These are phyloP conservation scores for Tribolium castaneum DNA, from an alignment of 1,140 invertebrate species.

Conservation along the genomic window DNA sequence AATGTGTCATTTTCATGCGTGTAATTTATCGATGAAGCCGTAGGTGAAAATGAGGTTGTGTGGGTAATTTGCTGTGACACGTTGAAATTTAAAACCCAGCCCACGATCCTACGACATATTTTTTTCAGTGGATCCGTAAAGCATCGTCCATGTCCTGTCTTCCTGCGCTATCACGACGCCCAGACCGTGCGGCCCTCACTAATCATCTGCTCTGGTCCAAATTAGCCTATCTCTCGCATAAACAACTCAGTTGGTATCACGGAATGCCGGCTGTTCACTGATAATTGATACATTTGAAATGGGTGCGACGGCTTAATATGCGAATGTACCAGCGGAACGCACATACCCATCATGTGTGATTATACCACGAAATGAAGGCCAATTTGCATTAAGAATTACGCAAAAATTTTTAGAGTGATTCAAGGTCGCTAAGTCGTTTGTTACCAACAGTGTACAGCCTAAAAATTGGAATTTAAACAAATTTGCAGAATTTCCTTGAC, in stretches of 20 bases:
- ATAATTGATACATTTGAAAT: slow-evolving; percentile 57
- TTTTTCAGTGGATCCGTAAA: slow-evolving; percentile 16
- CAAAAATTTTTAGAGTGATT: no score
- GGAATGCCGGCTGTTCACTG: slow-evolving; percentile 53
- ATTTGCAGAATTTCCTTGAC: neutral
- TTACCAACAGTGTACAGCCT: no score
- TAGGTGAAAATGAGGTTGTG: slow-evolving; percentile 21
- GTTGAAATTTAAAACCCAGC: slow-evolving; percentile 21
- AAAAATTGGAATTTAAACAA: no score
- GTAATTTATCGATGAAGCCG: slow-evolving; percentile 20
- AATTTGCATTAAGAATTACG: no score
- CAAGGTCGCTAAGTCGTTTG: no score
- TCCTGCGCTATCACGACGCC: slow-evolving; percentile 25
- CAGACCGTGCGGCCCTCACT: slow-evolving; percentile 44
- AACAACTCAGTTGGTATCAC: slow-evolving; percentile 57
- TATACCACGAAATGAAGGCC: neutral
- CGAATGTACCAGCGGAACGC: slow-evolving; percentile 33
- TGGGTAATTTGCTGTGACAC: neutral
- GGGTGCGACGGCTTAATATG: slow-evolving; percentile 45
- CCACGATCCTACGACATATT: slow-evolving; percentile 8
- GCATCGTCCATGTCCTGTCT: slow-evolving; percentile 32
- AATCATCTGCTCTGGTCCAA: slow-evolving; percentile 55
- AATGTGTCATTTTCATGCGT: slow-evolving; percentile 19
- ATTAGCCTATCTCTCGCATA: slow-evolving; percentile 60
- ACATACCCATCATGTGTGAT: neutral